phyloP scores from a whole-genome alignment of 2,888 invertebrate species.

The Priocnemis perturbator region DNA sequence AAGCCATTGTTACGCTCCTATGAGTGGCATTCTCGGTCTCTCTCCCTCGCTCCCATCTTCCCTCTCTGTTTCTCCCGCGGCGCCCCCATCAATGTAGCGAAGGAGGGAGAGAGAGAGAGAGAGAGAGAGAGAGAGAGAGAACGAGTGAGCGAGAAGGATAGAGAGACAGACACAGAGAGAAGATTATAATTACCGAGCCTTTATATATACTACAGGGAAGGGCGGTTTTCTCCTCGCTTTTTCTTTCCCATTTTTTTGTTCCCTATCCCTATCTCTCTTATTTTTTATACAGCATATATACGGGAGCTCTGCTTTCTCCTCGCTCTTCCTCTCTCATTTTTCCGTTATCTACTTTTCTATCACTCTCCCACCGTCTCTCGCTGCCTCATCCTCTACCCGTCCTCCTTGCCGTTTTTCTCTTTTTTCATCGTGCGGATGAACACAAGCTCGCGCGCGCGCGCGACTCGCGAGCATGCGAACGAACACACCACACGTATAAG shows the following conservation, averaged over 20 bases:
- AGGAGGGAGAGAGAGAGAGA: slow-evolving; percentile 16
- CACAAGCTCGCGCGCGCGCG: slow-evolving; percentile 38
- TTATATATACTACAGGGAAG: slow-evolving; percentile 26
- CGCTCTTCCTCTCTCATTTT: slow-evolving; percentile 15
- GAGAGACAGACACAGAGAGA: slow-evolving; percentile 17
- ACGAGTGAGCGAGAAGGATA: slow-evolving; percentile 12
- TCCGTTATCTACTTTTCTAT: slow-evolving; percentile 11
- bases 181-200: slow-evolving; percentile 56
- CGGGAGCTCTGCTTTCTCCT: slow-evolving; percentile 29
- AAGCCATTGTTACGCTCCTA: slow-evolving; percentile 68
- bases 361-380: not conserved
- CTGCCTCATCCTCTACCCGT: slow-evolving; percentile 5
- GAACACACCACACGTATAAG: slow-evolving; percentile 25
- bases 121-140: slow-evolving; percentile 12
- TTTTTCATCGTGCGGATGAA: slow-evolving; percentile 34
- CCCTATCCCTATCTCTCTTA: slow-evolving; percentile 22
- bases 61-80: slow-evolving; percentile 28
- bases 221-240: slow-evolving; percentile 1
- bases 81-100: slow-evolving; percentile 40
- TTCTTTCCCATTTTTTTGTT: slow-evolving; percentile 34
- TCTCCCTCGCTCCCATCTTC: slow-evolving; percentile 33
- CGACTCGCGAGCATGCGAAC: slow-evolving; percentile 22
- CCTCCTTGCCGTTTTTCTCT: slow-evolving; percentile 20
- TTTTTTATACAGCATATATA: slow-evolving; percentile 4
- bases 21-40: slow-evolving; percentile 51